These are phyloP conservation scores for Centropristis striata DNA, from an alignment of 2,113 vertebrate species.

Conservation along the genomic window DNA sequence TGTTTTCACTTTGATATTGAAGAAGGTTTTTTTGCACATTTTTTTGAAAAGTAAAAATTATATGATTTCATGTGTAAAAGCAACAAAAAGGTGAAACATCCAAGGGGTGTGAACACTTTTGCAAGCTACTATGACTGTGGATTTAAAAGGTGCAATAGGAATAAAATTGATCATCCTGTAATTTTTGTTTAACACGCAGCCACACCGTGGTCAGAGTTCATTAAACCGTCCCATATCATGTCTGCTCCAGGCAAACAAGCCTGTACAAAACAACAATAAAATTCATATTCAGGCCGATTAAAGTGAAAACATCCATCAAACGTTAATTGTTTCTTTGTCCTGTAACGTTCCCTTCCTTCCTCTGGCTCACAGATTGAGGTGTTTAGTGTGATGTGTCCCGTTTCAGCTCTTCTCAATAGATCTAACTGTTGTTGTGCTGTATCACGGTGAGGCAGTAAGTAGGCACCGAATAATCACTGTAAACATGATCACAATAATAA, in stretches of 20 bases:
- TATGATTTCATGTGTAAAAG: too few relatives aligned
- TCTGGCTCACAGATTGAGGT: neutral
- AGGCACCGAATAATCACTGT: constrained; percentile 53
- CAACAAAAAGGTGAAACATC: too few relatives aligned
- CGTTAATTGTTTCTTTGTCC: neutral
- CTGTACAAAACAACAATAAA: neutral
- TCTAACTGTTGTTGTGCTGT: neutral
- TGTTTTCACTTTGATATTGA: too few relatives aligned
- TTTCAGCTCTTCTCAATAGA: neutral
- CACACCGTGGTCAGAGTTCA: too few relatives aligned
- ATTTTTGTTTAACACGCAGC: too few relatives aligned
- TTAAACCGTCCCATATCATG: too few relatives aligned
- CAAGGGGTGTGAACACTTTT: too few relatives aligned
- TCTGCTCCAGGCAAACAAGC: neutral
- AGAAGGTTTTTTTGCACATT: too few relatives aligned
- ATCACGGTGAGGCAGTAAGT: constrained; percentile 28
- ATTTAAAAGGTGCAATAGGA: neutral
- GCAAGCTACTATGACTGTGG: too few relatives aligned
- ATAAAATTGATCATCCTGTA: neutral
- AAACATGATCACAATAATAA: constrained; percentile 69
- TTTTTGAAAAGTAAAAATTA: too few relatives aligned
- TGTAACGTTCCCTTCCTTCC: neutral
- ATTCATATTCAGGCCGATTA: neutral
- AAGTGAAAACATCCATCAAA: neutral
- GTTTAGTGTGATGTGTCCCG: neutral